Base-by-base conservation (phyloP, 1,140 invertebrate species). In the Planococcus citri region DNA sequence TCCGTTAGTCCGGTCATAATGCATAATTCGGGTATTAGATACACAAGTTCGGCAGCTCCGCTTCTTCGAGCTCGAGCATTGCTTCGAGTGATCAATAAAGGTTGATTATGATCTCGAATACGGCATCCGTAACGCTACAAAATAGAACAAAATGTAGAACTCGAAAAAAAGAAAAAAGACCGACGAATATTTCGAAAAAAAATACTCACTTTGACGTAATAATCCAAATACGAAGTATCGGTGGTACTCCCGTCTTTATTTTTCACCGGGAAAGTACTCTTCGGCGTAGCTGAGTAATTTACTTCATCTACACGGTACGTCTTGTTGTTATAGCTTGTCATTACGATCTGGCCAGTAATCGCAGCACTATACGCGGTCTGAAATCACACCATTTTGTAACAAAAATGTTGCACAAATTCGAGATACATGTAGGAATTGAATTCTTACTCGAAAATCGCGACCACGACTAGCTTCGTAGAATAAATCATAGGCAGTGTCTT, bases 281-380 rank as follows among this genome's bases (percentile, higher is more conserved):
- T 74, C 0, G 93, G 92, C 29, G 76, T 86, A 71, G 83, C 79
- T 4, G 83, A 78, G 78, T 88, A 95, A 68, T 87, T 83, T 57
- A 98, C 87, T 73, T 95, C 92, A 77, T 94, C 88, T 20, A 98
- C 80, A 22, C 82, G 78, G 72, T 90, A 91, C 0, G 86, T 89
- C 73, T 84, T 83, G 70, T 90, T 88, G 72, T 90, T 91, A 75
- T 91, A 91, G 69, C 87, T 83, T 0, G 95, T 97, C 20, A 98
- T 76, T 0, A 97, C 91, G 68, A 87, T 33, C 9, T 21, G n/a
- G 14, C 73, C 74, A 12, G 72, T 51, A 0, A 75, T 68, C 0
- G 1, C 12, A 1, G 21, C 21, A 41, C 69, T 68, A 33, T 74
- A 74, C 0, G 27, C 38, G 0, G 29, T 68, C 72, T 73, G 27